Evolutionary conservation across 2,888 invertebrate species (phyloP).

Genomic region (Peribatodes rhomboidaria): DNA sequence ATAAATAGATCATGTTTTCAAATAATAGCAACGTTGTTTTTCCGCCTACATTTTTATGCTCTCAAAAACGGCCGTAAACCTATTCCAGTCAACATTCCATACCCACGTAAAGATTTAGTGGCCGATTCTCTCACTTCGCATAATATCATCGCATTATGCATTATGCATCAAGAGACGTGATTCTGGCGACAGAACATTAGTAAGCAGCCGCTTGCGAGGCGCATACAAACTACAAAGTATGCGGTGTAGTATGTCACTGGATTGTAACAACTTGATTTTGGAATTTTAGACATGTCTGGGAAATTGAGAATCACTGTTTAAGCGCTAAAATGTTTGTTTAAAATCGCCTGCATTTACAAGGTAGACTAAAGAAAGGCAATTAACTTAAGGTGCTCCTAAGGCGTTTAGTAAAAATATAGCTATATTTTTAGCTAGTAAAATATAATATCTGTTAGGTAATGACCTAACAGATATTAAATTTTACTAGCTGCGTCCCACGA

Average conservation of each 20-base stretch:
- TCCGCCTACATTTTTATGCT: constrained; percentile 7
- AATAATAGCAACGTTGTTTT: constrained; percentile 9
- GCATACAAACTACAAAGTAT: constrained; percentile 62
- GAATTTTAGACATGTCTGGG: not conserved
- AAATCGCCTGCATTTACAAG: not conserved
- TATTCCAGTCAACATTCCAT: constrained; percentile 40
- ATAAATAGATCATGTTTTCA: constrained; percentile 1
- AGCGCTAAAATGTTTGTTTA: not conserved
- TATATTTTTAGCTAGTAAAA: too few species aligned
- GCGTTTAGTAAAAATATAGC: too few species aligned
- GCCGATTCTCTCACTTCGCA: constrained; percentile 57
- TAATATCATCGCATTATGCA: constrained; percentile 64
- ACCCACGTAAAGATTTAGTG: constrained; percentile 42
- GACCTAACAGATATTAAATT: too few species aligned
- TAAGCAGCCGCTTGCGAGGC: constrained; percentile 62
- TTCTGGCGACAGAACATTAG: constrained; percentile 77
- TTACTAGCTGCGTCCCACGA: too few species aligned
- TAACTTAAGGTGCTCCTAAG: too few species aligned
- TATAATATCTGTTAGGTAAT: too few species aligned
- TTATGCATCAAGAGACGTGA: constrained; percentile 71
- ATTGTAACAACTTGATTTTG: constrained; percentile 3
- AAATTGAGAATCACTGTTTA: not conserved
- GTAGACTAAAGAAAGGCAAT: too few species aligned
- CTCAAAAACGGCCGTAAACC: constrained; percentile 23
- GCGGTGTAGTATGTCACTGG: constrained; percentile 2